phyloP scores from a whole-genome alignment of 2,113 vertebrate species.

The Aldabrachelys gigantea region DNA sequence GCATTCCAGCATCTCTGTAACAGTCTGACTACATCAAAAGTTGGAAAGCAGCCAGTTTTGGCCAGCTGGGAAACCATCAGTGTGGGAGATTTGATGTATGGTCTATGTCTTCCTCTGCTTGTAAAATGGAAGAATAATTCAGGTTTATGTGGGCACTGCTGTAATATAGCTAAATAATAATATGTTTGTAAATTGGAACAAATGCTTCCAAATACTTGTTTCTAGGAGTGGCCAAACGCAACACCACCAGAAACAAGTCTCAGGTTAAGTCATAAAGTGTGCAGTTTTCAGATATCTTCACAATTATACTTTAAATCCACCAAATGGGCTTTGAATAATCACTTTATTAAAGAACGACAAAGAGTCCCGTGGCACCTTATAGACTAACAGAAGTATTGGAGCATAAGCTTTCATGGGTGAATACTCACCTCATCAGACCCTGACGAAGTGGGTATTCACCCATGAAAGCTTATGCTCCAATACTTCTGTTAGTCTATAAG shows the following conservation, averaged over 20 bases:
- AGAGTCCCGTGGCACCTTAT: too few species aligned
- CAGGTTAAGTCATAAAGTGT: background rate
- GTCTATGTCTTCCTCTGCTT: background rate
- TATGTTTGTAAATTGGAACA: background rate
- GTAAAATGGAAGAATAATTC: background rate
- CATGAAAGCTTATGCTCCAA: too few species aligned
- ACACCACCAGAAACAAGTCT: background rate
- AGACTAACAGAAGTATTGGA: too few species aligned
- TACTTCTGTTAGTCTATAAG: too few species aligned
- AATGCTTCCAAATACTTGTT: background rate
- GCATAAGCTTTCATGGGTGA: too few species aligned
- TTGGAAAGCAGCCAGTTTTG: background rate
- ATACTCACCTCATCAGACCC: too few species aligned
- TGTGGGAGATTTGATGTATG: background rate
- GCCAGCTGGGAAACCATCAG: background rate
- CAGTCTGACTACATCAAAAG: background rate
- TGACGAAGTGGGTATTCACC: too few species aligned
- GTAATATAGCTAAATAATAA: background rate
- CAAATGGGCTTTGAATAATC: background rate
- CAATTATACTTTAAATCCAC: background rate
- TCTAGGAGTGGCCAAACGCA: background rate
- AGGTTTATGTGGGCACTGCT: background rate
- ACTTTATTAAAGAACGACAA: conserved; percentile 20
- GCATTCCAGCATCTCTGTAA: background rate
- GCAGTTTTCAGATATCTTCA: background rate